Base-by-base conservation (phyloP, 2,888 invertebrate genomes). In the Cryptus viduatorius region DNA sequence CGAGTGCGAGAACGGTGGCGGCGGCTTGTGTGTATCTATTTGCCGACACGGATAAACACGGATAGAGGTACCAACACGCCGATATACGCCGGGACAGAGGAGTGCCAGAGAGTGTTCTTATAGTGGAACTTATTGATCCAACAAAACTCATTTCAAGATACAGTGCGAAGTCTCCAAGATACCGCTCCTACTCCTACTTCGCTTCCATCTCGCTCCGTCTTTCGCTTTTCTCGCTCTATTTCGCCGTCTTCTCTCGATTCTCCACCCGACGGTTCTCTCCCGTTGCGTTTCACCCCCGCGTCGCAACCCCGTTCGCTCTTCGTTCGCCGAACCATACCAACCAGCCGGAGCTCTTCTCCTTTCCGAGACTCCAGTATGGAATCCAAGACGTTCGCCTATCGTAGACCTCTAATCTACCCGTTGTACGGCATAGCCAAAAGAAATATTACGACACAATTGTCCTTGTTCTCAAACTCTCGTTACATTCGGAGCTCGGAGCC, bases 141-240 rank as follows among this genome's bases (percentile, higher is more conserved):
- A 93, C 94, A 94, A 94, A 94, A 93, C 94, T 94, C 93, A 94
- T 94, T 94, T 93, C 94, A 93, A 94, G 94, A 94, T 94, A 94
- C 93, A 93, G 93, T 93, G 93, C 93, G 93, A 94, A 94, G 93
- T 93, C 93, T 93, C 93, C 93, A 93, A 93, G 93, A 93, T 94
- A 93, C 93, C 93, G 91, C 92, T 93, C 89, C 90, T 90, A 89
- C 91, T 89, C 86, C 86, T 89, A 85, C 88, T 89, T 88, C 89
- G 87, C 87, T 88, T 87, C 88, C 86, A 86, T 88, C 88, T 88
- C 89, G 89, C 86, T 89, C 89, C 87, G 88, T 87, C 86, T 79
- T 82, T 84, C 73, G 71, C 82, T 88, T 87, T 68, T 53, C 59
- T 59, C 67, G 68, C 79, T 69, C 72, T 64, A 73, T 82, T 77